These are phyloP conservation scores for Florisuga fusca DNA, from an alignment of 2,797 vertebrate genomes.

Conservation along the genomic window DNA sequence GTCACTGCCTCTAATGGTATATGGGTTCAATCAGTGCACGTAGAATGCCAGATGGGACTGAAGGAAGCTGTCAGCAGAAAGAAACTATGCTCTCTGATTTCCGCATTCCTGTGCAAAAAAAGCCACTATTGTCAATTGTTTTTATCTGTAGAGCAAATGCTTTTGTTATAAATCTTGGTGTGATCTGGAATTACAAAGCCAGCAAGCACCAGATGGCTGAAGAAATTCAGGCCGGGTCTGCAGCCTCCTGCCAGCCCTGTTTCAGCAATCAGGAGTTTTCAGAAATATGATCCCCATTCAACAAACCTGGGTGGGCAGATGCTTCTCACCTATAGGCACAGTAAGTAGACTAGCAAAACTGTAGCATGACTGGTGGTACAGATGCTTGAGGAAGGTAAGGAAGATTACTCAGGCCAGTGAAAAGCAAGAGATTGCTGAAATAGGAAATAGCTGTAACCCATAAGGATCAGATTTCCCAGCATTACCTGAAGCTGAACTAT, in stretches of 20 bases:
- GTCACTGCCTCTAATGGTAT: conserved; percentile 22
- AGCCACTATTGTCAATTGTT: neutral
- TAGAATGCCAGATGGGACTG: conserved; percentile 43
- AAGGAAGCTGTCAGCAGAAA: conserved; percentile 38
- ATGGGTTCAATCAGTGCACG: conserved; percentile 38
- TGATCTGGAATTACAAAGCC: conserved; percentile 3
- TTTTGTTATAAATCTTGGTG: conserved; percentile 41
- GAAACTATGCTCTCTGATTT: conserved; percentile 26
- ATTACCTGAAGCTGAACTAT: too few species aligned
- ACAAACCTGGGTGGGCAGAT: neutral
- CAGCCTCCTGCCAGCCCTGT: neutral
- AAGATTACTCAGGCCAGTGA: neutral
- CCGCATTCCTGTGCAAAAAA: conserved; percentile 32
- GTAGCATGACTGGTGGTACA: neutral
- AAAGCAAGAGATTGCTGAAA: neutral
- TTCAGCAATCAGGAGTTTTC: neutral
- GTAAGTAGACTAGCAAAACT: neutral
- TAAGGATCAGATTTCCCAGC: too few species aligned
- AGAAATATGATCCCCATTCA: neutral
- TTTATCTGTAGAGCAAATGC: neutral
- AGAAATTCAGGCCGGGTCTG: conserved; percentile 36
- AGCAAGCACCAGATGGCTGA: conserved; percentile 44
- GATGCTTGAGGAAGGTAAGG: neutral
- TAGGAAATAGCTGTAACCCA: neutral
- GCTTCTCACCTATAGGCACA: neutral